Percentiles rank a stretch among this genome's conserved stretches.
phyloP scores from a whole-genome alignment of 2,113 vertebrate species.

The Salminus brasiliensis region DNA sequence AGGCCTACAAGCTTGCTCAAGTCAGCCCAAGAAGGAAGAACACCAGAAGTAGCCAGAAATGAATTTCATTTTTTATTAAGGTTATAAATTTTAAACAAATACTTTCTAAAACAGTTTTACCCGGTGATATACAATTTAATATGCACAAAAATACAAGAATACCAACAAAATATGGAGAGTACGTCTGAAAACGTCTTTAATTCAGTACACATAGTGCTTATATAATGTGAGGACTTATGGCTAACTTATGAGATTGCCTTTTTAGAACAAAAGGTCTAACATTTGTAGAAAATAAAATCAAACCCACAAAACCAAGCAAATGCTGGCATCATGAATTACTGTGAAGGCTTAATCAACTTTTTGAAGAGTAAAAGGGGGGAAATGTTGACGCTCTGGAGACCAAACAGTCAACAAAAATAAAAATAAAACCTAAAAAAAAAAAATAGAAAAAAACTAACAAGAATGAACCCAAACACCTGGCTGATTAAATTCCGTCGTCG shows the following conservation, averaged over 20 bases:
- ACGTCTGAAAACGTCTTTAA: slow-evolving; percentile 83
- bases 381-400: slow-evolving; percentile 42
- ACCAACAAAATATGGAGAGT: slow-evolving; percentile 79
- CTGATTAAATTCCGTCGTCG: slow-evolving; percentile 57
- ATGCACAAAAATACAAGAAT: slow-evolving; percentile 89
- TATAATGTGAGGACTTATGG: slow-evolving; percentile 78
- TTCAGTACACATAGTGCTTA: slow-evolving; percentile 86
- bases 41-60: slow-evolving; percentile 8
- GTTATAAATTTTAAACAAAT: slow-evolving; percentile 93
- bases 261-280: slow-evolving; percentile 93
- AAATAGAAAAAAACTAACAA: background rate
- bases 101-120: slow-evolving; percentile 89
- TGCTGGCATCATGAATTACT: slow-evolving; percentile 78
- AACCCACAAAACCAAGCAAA: slow-evolving; percentile 78
- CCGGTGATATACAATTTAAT: slow-evolving; percentile 92
- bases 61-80: slow-evolving; percentile 86
- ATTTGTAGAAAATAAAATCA: slow-evolving; percentile 68
- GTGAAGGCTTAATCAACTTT: slow-evolving; percentile 67
- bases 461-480: slow-evolving; percentile 44
- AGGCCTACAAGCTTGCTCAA: background rate
- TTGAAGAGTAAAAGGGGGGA: slow-evolving; percentile 51
- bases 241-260: slow-evolving; percentile 81
- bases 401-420: slow-evolving; percentile 52
- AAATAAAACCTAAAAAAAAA: no score
- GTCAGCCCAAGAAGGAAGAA: slow-evolving; percentile 10